A percentile compares a stretch with the other conserved stretches of the same genome.
Conservation (phyloP, 2,113 vertebrate genomes). For the Ancistrus triradiatus region DNA sequence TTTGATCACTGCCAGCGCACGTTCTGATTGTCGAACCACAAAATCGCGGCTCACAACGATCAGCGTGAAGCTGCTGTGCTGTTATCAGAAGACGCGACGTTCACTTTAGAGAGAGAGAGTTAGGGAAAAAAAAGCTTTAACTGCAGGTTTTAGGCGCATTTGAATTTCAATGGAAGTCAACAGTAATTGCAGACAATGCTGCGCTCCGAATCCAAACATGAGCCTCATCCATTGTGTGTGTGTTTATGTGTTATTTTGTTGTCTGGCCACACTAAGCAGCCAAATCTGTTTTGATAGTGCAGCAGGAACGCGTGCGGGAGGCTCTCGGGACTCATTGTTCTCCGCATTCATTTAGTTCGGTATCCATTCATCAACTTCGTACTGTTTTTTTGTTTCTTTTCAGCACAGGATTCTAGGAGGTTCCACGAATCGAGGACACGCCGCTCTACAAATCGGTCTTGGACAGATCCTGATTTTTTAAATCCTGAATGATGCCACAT, state of each 20-base stretch:
- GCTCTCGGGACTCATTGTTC: not conserved
- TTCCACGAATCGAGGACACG: too few relatives aligned
- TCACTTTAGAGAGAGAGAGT: not conserved
- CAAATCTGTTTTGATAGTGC: constrained; percentile 10
- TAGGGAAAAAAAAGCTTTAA: constrained; percentile 3
- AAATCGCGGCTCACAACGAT: too few relatives aligned
- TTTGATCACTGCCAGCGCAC: too few relatives aligned
- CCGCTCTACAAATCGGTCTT: too few relatives aligned
- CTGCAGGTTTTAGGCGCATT: constrained; percentile 19
- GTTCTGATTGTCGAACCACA: too few relatives aligned
- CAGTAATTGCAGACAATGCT: constrained; percentile 12
- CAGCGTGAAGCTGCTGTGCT: not conserved
- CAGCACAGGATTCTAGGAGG: too few relatives aligned
- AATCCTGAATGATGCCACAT: too few relatives aligned
- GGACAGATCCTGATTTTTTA: too few relatives aligned
- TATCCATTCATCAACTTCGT: not conserved
- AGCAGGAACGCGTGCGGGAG: too few relatives aligned
- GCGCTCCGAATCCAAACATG: constrained; percentile 31
- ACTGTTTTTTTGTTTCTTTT: too few relatives aligned
- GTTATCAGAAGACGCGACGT: not conserved
- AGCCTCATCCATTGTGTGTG: not conserved
- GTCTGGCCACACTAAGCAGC: constrained; percentile 8
- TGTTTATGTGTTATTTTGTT: constrained; percentile 10
- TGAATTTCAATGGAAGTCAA: constrained; percentile 21
- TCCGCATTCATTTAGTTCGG: not conserved